These are phyloP conservation scores for Trachops cirrhosus DNA, from an alignment of 2,797 vertebrate genomes.

Conservation along the genomic window DNA sequence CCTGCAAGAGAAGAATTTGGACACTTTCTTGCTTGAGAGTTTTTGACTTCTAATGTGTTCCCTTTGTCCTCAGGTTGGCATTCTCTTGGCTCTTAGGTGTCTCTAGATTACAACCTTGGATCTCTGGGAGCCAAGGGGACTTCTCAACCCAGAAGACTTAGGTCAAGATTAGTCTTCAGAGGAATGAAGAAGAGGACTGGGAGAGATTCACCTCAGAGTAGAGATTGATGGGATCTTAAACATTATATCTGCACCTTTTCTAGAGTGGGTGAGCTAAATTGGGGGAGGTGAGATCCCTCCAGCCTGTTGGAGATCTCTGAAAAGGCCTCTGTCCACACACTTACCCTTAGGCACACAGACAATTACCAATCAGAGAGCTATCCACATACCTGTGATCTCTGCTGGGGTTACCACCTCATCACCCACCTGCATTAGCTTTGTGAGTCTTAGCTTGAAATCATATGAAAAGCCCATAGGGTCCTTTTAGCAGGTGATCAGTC, in stretches of 20 bases:
- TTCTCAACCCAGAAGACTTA: not conserved
- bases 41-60: slow-evolving; percentile 41
- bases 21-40: slow-evolving; percentile 17
- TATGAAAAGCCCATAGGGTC: not conserved
- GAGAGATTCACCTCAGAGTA: not conserved
- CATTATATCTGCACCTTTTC: not conserved
- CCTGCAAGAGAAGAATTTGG: slow-evolving; percentile 26
- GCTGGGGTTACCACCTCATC: not conserved
- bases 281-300: not conserved
- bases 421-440: not conserved
- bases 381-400: not conserved
- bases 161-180: not conserved
- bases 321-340: not conserved
- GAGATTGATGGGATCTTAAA: not conserved
- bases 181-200: not conserved
- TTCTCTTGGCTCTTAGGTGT: not conserved
- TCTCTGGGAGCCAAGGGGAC: not conserved
- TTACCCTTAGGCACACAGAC: not conserved
- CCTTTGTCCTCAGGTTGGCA: slow-evolving; percentile 19
- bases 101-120: not conserved
- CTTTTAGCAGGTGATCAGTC: not conserved
- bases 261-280: not conserved
- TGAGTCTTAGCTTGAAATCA: slow-evolving; percentile 17
- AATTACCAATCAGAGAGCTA: not conserved
- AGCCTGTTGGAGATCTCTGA: slow-evolving; percentile 1